Evolutionary conservation across 2,888 invertebrate species (phyloP).

Genomic region (Thereva nobilitata): DNA sequence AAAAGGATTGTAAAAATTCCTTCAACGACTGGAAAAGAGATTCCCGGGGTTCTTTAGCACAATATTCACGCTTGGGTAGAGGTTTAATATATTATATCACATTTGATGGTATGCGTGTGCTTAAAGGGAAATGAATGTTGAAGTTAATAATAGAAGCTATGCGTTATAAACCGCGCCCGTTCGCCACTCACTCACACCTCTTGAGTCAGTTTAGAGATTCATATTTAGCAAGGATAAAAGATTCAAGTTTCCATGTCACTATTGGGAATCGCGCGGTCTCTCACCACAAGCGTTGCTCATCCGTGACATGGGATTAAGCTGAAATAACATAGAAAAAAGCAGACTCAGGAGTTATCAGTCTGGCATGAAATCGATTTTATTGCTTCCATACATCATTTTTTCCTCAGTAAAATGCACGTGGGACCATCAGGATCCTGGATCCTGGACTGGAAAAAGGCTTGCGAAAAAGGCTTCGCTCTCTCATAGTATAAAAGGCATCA

Average conservation of each 20-base stretch:
- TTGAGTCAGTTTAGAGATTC: too few species aligned
- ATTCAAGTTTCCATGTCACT: not conserved
- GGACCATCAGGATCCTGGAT: not conserved
- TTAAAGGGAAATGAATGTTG: too few species aligned
- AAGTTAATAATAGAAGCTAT: too few species aligned
- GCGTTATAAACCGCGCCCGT: too few species aligned
- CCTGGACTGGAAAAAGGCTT: not conserved
- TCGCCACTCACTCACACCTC: too few species aligned
- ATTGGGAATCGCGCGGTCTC: not conserved
- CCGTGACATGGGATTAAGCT: conserved; percentile 25
- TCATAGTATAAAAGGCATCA: too few species aligned
- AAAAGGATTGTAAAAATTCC: conserved; percentile 2
- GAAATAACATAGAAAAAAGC: conserved; percentile 19
- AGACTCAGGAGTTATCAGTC: conserved; percentile 30
- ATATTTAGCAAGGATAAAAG: too few species aligned
- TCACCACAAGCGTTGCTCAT: not conserved
- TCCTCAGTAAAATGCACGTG: conserved; percentile 12
- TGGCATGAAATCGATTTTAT: conserved; percentile 36
- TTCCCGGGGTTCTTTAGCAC: too few species aligned
- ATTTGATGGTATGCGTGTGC: too few species aligned
- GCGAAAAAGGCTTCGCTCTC: not conserved
- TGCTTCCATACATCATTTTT: conserved; percentile 31
- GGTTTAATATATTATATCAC: too few species aligned
- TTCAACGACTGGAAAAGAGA: too few species aligned
- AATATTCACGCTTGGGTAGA: too few species aligned